Evolutionary conservation across 2,113 vertebrate genomes (phyloP).

Genomic region (Proterorhinus semilunaris): DNA sequence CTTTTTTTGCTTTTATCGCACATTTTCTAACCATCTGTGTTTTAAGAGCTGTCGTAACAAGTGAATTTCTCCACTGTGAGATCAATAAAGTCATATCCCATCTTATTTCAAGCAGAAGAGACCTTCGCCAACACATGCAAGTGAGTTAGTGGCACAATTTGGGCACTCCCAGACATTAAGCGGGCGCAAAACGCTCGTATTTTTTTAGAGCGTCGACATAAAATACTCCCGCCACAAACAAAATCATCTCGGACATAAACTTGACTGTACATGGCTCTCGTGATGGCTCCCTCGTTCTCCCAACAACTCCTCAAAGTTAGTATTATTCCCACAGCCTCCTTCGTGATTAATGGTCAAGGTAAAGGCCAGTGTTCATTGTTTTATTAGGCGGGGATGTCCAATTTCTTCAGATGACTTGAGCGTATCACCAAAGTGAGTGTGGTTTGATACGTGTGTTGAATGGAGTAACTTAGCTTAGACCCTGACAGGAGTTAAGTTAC

Average conservation of each 20-base stretch:
- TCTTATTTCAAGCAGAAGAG: too few relatives aligned
- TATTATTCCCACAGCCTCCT: neutral
- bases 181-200: neutral
- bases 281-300: neutral
- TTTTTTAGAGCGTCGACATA: neutral
- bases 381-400: slow-evolving; percentile 21
- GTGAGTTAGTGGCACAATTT: neutral
- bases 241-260: neutral
- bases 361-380: slow-evolving; percentile 12
- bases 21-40: too few relatives aligned
- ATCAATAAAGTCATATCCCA: too few relatives aligned
- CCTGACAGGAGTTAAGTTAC: too few relatives aligned
- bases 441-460: too few relatives aligned
- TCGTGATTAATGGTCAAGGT: slow-evolving; percentile 35
- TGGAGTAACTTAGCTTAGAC: too few relatives aligned
- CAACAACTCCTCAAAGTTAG: neutral
- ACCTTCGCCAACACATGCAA: too few relatives aligned
- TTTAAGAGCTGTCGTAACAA: too few relatives aligned
- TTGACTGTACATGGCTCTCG: neutral
- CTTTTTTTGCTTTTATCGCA: too few relatives aligned
- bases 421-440: slow-evolving; percentile 32
- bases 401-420: slow-evolving; percentile 29
- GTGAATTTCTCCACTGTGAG: too few relatives aligned
- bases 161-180: slow-evolving; percentile 12
- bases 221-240: slow-evolving; percentile 3